Base-by-base conservation (phyloP, 2,888 invertebrate genomes). In the Drosophila quinaria region DNA sequence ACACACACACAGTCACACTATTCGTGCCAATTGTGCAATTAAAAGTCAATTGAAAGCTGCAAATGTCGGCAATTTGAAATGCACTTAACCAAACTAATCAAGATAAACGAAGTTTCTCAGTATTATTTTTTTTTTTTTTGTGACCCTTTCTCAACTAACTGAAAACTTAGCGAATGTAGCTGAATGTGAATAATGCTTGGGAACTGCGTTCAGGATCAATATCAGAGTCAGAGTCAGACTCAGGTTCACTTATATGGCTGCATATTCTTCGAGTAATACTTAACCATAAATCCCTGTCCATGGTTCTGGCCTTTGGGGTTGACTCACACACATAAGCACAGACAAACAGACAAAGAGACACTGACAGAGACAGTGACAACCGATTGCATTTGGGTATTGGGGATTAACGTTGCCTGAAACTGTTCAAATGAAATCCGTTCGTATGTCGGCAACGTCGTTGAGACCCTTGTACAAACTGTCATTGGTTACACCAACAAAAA, bases 301-400 rank as follows among this genome's bases (percentile, higher is more conserved):
- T 69, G 63, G 68, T 64, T 49, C 55, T 56, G 70, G 68, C 60
- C 73, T 73, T 82, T 78, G 63, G 86, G 82, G 74, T 70, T 63
- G 52, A 29, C 51, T 37, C 15, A 35, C 39, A 44, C 51, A 31
- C 13, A 39, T 4, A 37, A 22, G 41, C 49, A 52, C 44, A 58
- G 6, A 42, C 29, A 44, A 39, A 49, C 35, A 62, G 5, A 47
- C 29, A 54, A 33, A 54, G 11, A 50, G 10, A 46, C 15, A 17
- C 17, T 35, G 42, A 59, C n/a, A 29, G 22, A 46, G 19, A 41
- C 74, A 79, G 41, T 58, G 81, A 63, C 54, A 86, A 70, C 71
- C 89, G 86, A 89, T 87, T 86, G 89, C 86, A 87, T 89, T 89
- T 85, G 86, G 86, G 86, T 89, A 87, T 86, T 89, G 89, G 86